phyloP scores from a whole-genome alignment of 2,113 vertebrate genomes.

The Psammodynastes pulverulentus region DNA sequence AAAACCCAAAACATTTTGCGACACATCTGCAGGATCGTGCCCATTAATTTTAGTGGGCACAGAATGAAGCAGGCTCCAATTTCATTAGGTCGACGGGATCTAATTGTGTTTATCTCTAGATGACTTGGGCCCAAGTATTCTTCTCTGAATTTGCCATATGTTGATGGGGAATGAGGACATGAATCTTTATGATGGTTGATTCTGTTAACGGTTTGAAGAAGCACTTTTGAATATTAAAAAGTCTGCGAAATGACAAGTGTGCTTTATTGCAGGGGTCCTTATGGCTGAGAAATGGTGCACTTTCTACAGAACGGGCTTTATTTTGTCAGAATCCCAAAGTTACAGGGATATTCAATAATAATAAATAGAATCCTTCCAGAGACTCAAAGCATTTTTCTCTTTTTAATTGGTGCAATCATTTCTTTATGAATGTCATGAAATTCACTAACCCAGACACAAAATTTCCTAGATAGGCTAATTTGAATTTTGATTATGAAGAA shows the following conservation, averaged over 20 bases:
- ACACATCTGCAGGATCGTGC: background rate
- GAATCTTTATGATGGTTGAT: background rate
- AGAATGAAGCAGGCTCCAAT: background rate
- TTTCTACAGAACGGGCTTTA: conserved; percentile 24
- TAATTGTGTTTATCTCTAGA: background rate
- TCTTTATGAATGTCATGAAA: background rate
- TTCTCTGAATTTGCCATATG: background rate
- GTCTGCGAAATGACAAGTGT: conserved; percentile 18
- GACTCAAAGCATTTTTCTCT: conserved; percentile 2
- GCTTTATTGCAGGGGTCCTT: conserved; percentile 17
- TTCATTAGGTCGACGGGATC: background rate
- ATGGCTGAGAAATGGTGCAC: conserved; percentile 32
- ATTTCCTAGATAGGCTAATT: background rate
- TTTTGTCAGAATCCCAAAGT: conserved; percentile 37
- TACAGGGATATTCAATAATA: conserved; percentile 39
- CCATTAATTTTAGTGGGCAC: background rate
- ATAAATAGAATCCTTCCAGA: conserved; percentile 19
- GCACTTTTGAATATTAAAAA: background rate
- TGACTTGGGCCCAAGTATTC: background rate
- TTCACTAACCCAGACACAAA: conserved; percentile 6
- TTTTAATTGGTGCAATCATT: conserved; percentile 24
- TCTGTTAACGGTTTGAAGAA: conserved; percentile 22
- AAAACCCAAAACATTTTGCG: background rate
- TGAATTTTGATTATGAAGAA: background rate
- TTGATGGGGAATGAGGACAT: background rate